Evolutionary conservation across 2,888 invertebrate species (phyloP), one percentile per base, ranked within the genome.

Genomic region (Gymnoscelis rufifasciata): DNA sequence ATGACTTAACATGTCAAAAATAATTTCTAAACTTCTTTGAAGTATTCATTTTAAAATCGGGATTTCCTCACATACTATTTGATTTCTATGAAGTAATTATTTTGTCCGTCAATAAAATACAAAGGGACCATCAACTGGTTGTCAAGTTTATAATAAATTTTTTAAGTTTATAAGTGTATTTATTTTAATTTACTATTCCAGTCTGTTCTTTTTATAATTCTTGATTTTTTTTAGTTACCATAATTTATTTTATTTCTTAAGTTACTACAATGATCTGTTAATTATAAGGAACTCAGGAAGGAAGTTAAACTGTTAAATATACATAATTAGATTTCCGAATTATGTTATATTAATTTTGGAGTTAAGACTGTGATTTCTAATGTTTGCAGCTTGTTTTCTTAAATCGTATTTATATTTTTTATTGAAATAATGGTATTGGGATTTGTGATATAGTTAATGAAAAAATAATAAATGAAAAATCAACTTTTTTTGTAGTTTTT

Each of bases 401-500:
- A 2, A 31, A 33, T 33, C 6, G 10, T 33, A 15, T 6, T 33
- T 33, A 13, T 13, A 12, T 13, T 33, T 15, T 33, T 15, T 14
- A 15, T 33, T 3, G 10, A 6, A 33, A 14, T 35, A 35, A 2
- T 10, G 35, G 15, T 14, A 35, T 11, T 35, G 35, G 35, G 35
- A 35, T 35, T 35, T 35, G 35, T 35, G 35, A 35, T 19, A 33
- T 31, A 14, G 19, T 19, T 19, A 19, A 19, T 23, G 11, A 11
- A 10, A 35, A 35, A 15, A 11, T 7, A 10, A 11, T 7, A 2
- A 33, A 10, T 33, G 19, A 11, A 35, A 35, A 19, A 35, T 3
- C 7, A 35, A 5, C 3, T 23, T 19, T 7, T 11, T 11, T 6
- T 31, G n/a, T 33, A n/a, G 5, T 2, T 15, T 31, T 31, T 33